Evolutionary conservation across 2,113 vertebrate species (phyloP), one percentile per base, ranked within the genome.

Genomic region (Malurus elegans): DNA sequence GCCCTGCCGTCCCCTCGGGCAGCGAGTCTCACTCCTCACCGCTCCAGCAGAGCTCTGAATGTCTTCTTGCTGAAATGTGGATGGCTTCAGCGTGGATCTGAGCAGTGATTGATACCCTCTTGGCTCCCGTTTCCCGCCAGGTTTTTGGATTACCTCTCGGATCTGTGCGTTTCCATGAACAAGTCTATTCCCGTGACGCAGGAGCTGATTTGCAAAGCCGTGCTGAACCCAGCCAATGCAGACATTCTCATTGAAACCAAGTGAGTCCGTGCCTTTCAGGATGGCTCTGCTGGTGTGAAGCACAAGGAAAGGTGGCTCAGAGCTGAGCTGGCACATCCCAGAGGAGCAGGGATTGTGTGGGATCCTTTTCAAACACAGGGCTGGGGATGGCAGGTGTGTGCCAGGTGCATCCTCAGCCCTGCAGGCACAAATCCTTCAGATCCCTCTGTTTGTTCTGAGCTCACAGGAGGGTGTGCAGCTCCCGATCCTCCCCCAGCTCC

Each of bases 161-260:
- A 99, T 96, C 98, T 99, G 58, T 99, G 99, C 21, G 99, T 99
- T 71, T 99, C 99, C 86, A 99, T 99, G 99, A 99, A 98, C 81
- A 99, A 99, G 84, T 99, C 99, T 79, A 99, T 99, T 89, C 99
- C 99, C 1, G 99, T 99, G 93, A 99, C 99, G 9, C 99, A 99
- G 97, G 99, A 99, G 95, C 94, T 99, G 86, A 99, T 99, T 90
- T 99, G 99, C 66, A 99, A 99, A 64, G 99, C 99, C 0, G 99
- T 99, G 51, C 97, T 99, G 86, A 99, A 99, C 86, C 98, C 98
- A 23, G 91, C 97, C 90, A 99, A 99, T 10, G 98, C 98, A 2
- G 99, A 99, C 98, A 99, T 99, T 70, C 98, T 99, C 90, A 99
- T 99, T 29, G 99, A 99, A 96, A 99, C 99, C 6, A 99, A 99